Conservation (phyloP, 2,888 invertebrate species). For the Eurois occulta region DNA sequence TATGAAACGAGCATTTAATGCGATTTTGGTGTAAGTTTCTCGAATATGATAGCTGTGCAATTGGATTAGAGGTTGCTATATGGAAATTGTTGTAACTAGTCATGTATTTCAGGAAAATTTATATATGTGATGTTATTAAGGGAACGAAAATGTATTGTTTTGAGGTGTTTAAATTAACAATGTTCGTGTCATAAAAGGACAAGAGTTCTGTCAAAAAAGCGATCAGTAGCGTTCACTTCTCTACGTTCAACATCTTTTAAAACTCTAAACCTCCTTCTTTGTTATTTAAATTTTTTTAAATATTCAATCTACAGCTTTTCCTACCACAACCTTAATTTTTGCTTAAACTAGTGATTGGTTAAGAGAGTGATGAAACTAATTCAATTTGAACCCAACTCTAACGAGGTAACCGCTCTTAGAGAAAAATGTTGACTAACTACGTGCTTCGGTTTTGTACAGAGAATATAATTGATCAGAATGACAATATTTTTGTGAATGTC, state of each 20-base stretch:
- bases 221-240: neutral
- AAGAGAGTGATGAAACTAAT: slow-evolving; percentile 59
- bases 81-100: slow-evolving; percentile 19
- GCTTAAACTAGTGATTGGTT: slow-evolving; percentile 41
- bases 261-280: too few species aligned
- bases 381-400: slow-evolving; percentile 67
- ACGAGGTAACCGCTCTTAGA: slow-evolving; percentile 68
- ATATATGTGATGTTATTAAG: slow-evolving; percentile 1
- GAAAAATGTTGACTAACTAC: slow-evolving; percentile 46
- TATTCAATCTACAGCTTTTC: neutral
- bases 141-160: neutral
- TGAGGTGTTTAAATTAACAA: neutral
- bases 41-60: slow-evolving; percentile 45
- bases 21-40: slow-evolving; percentile 50
- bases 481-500: neutral
- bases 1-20: slow-evolving; percentile 43
- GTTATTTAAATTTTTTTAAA: neutral
- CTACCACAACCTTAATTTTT: slow-evolving; percentile 34
- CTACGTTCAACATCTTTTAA: neutral
- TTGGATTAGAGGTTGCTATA: slow-evolving; percentile 26
- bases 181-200: neutral
- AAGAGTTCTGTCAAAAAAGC: neutral
- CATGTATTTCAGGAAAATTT: neutral
- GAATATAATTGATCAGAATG: neutral
- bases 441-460: neutral